Evolutionary conservation across 1,140 invertebrate genomes (phyloP), one percentile per base, ranked within the genome.

Genomic region (Drosophila nasuta): DNA sequence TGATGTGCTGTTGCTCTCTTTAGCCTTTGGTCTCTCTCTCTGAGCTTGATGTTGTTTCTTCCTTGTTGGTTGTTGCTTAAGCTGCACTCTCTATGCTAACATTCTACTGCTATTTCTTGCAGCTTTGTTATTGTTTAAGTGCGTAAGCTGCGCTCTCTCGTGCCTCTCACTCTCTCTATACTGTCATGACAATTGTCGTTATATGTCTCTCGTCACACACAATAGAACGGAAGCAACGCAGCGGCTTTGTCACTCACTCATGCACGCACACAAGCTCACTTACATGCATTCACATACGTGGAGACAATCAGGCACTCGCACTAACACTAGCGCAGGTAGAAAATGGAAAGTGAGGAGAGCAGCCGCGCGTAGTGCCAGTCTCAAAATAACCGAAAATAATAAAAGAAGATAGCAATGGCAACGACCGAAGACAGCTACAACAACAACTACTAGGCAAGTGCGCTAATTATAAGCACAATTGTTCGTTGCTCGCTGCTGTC

Each of bases 221-320:
- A 88, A 90, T 89, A 89, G 86, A 89, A 89, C 85, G 85, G 86
- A 89, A 89, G 85, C 85, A 72, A 77, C 80, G 46, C 71, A 79
- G 72, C 66, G 72, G 72, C 79, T 81, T 79, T 75, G 83, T 88
- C 83, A 88, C 68, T 81, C 64, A 70, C 64, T 58, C 67, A 60
- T 59, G 46, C 52, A 70, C 28, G 63, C 41, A 41, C 57, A 60
- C 28, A 25, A 25, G 20, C 20, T 25, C 3, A 10, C 8, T 7
- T 33, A 51, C 69, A 11, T 54, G 58, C 45, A 48, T 17, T 25
- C 46, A 64, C 38, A 64, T 60, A 35, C 5, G 45, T 33, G 60
- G 38, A 63, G 75, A 77, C 75, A 62, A 75, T 63, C 66, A 41
- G 17, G 58, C 70, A 73, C 20, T 33, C 76, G 49, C 64, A 52